A percentile compares a stretch with the other conserved stretches of the same genome.
Conservation (phyloP, 2,888 invertebrate species). For the Syrphus vitripennis region DNA sequence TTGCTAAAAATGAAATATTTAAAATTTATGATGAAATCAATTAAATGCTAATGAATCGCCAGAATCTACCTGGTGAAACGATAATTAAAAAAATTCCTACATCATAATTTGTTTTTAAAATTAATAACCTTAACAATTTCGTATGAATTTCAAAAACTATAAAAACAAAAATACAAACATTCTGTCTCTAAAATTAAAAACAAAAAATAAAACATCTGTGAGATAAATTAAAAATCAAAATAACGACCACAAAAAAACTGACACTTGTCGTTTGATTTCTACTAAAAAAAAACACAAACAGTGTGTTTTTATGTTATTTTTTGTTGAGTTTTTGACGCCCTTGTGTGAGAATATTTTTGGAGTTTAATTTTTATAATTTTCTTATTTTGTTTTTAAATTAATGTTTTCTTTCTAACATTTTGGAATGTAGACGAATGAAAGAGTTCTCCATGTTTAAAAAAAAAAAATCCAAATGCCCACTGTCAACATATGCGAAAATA, state of each 20-base stretch:
- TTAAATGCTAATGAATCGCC: conserved; percentile 40
- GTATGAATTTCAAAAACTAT: conserved; percentile 28
- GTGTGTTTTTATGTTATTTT: not conserved
- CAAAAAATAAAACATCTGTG: conserved; percentile 11
- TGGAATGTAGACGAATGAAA: conserved; percentile 52
- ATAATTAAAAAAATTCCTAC: conserved; percentile 15
- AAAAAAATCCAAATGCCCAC: conserved; percentile 44
- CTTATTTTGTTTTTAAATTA: not conserved
- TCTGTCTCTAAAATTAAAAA: not conserved
- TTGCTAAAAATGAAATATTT: not conserved
- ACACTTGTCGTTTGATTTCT: not conserved
- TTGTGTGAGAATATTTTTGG: conserved; percentile 33
- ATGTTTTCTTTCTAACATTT: conserved; percentile 18
- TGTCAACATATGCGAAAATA: conserved; percentile 61
- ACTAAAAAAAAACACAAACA: not conserved
- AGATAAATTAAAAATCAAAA: conserved; percentile 26
- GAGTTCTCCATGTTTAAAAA: conserved; percentile 55
- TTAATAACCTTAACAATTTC: conserved; percentile 14
- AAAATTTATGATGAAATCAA: conserved; percentile 41
- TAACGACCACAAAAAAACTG: conserved; percentile 2
- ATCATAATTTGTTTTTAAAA: conserved; percentile 28
- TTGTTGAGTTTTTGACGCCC: conserved; percentile 13
- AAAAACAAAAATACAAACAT: not conserved
- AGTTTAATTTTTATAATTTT: not conserved
- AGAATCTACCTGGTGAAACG: conserved; percentile 32